Percentiles rank a stretch among this genome's conserved stretches.
Evolutionary conservation across 2,797 vertebrate species (phyloP).

Genomic region (Gymnoscopelus microlampas): DNA sequence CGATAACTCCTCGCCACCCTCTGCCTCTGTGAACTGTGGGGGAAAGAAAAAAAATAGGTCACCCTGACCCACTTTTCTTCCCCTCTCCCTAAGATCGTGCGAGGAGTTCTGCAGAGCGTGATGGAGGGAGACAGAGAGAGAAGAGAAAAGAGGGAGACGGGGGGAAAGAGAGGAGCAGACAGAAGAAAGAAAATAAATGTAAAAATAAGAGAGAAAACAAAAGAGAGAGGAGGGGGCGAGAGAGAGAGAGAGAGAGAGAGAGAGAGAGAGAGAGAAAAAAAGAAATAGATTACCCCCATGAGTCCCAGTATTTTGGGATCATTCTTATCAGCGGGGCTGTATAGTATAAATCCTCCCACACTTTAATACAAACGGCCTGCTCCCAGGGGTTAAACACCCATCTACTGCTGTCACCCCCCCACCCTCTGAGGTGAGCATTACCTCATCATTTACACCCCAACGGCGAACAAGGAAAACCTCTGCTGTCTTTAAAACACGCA

Average conservation of each 20-base stretch:
- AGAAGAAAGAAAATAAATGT: conserved; percentile 39
- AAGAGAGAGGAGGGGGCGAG: not conserved
- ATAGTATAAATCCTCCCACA: conserved; percentile 57
- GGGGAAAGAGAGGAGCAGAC: conserved; percentile 45
- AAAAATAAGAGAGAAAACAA: conserved; percentile 22
- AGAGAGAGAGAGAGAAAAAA: conserved; percentile 29
- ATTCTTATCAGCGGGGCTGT: conserved; percentile 63
- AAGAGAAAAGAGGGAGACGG: conserved; percentile 38
- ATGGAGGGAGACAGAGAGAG: conserved; percentile 73
- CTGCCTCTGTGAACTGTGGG: conserved; percentile 85
- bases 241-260: conserved; percentile 25
- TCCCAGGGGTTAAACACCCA: conserved; percentile 42
- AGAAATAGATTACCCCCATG: conserved; percentile 53
- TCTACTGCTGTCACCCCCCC: conserved; percentile 22
- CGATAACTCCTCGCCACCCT: conserved; percentile 82
- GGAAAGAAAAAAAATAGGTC: conserved; percentile 81
- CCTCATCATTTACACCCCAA: conserved; percentile 40
- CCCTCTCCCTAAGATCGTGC: conserved; percentile 70
- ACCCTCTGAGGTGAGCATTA: conserved; percentile 47
- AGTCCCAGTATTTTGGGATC: conserved; percentile 48
- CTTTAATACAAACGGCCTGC: conserved; percentile 53
- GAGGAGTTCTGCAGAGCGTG: conserved; percentile 78
- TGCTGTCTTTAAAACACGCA: conserved; percentile 56
- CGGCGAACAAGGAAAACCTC: conserved; percentile 20
- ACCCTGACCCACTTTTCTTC: conserved; percentile 84